Base-by-base conservation (phyloP, 1,140 invertebrate species). In the Hypothenemus hampei region DNA sequence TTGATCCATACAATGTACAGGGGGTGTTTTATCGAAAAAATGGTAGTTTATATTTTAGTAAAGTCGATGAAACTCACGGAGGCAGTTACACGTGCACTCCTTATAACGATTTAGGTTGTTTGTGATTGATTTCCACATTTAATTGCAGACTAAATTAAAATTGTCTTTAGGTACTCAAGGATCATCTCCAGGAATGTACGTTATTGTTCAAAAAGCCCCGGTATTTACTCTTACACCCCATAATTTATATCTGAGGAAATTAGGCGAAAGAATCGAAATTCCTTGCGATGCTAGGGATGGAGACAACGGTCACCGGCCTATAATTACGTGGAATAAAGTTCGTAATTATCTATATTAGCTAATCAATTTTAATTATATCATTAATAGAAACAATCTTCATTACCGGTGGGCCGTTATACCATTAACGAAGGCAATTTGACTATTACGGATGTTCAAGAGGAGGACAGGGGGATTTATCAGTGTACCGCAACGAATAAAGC, bases 401-500 rank as follows among this genome's bases (percentile, higher is more conserved):
- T 94, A 55, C 80, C 89, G 5, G 71, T 74, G 52, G 86, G 84
- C 13, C 78, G 91, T 53, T 78, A 82, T 46, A 74, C 77, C 21
- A 72, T 91, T 21, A 79, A 79, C 48, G 86, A 83, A 40, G 92
- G 93, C 39, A 95, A 95, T 75, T 74, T 97, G 55, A 94, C 90
- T 16, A 87, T 98, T 37, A 79, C 78, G 50, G 80, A 83, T 51
- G 80, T 97, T 16, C 78, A 83, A 52, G 90, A 94, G 72, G 81
- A 84, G 51, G 94, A 97, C 75, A 83, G 92, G 65, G 93, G 93
- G 4, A 74, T 86, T 52, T 97, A 96, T 73, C 88, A 93, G 69
- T 98, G 94, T 72, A 83, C 90, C 23, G 87, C 90, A 1, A 87
- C 82, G 57, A 97, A 97, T 73, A 91, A 93, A 67, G 91, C 93